Base-by-base conservation (phyloP, 2,888 invertebrate species). In the Cepaea hortensis region DNA sequence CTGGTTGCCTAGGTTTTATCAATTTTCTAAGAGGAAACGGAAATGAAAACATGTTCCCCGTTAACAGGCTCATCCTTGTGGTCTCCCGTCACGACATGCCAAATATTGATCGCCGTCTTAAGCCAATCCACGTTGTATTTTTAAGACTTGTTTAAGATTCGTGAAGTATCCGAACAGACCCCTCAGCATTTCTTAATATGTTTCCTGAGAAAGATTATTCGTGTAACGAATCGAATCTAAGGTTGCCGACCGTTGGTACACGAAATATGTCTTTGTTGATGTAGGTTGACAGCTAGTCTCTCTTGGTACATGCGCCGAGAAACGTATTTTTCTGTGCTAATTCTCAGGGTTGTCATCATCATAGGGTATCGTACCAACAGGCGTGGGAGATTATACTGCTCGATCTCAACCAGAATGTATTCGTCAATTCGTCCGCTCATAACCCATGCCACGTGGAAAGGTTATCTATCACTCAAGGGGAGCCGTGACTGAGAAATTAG, bases 11-110 rank as follows among this genome's bases (percentile, higher is more conserved):
- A 79, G 35, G 61, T 79, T 79, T 79, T 62, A 23, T 62, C 62
- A 79, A 62, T 79, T 79, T 79, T 62, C 79, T 79, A 79, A 62
- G 15, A 55, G 62, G 23, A 23, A n/a, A 15, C 20, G 62, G 61
- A 79, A 79, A 79, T 79, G 79, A 62, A 79, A 79, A 62, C 79
- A 79, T 62, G 79, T 79, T 23, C 79, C 62, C 23, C 62, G 62
- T 62, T 79, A 62, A 79, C 79, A 79, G 62, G 61, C 62, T 23
- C 62, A 23, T 62, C 79, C 35, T 79, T 79, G 5, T 62, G 77
- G 62, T 62, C 23, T 79, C 62, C 79, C 62, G 62, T 62, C 62
- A 62, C 61, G 62, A 18, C 79, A 62, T 35, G 79, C 62, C 35
- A 79, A 79, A 79, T 79, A 79, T 79, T 79, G 79, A 79, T 79